Evolutionary conservation across 2,888 invertebrate genomes (phyloP).

Genomic region (Thecophora atra): DNA sequence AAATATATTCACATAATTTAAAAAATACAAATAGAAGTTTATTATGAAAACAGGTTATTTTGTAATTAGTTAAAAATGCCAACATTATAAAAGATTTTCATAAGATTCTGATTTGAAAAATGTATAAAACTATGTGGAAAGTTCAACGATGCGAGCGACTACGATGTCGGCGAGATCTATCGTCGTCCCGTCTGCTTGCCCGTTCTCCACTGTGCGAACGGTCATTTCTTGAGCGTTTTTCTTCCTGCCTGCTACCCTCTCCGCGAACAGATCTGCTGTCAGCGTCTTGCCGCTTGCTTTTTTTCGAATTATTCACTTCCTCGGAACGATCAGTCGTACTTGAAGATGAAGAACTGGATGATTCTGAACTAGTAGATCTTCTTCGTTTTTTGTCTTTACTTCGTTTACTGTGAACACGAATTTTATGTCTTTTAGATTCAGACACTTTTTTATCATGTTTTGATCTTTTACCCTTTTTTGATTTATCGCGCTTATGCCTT

Average conservation of each 20-base stretch:
- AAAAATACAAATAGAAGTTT: no score
- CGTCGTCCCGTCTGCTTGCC: no score
- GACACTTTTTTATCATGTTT: slow-evolving; percentile 36
- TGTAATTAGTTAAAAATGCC: no score
- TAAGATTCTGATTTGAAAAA: neutral
- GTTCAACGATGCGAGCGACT: slow-evolving; percentile 20
- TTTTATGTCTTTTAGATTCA: slow-evolving; percentile 32
- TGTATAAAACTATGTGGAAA: neutral
- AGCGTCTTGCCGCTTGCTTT: neutral
- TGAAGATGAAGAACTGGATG: slow-evolving; percentile 19
- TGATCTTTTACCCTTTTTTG: slow-evolving; percentile 40
- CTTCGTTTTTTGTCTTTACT: slow-evolving; percentile 39
- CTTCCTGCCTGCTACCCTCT: slow-evolving; percentile 7
- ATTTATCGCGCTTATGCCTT: slow-evolving; percentile 46
- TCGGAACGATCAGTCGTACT: neutral
- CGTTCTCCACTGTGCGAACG: neutral
- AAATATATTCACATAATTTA: neutral
- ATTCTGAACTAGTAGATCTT: slow-evolving; percentile 11
- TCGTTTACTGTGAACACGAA: slow-evolving; percentile 14
- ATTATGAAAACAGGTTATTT: no score
- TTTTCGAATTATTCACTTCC: slow-evolving; percentile 8
- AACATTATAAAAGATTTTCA: no score
- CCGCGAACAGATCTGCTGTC: neutral
- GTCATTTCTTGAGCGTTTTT: slow-evolving; percentile 1
- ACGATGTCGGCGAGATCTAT: slow-evolving; percentile 6